A percentile compares a stretch with the other conserved stretches of the same genome.
Evolutionary conservation across 2,797 vertebrate species (phyloP).

Genomic region (Miichthys miiuy): DNA sequence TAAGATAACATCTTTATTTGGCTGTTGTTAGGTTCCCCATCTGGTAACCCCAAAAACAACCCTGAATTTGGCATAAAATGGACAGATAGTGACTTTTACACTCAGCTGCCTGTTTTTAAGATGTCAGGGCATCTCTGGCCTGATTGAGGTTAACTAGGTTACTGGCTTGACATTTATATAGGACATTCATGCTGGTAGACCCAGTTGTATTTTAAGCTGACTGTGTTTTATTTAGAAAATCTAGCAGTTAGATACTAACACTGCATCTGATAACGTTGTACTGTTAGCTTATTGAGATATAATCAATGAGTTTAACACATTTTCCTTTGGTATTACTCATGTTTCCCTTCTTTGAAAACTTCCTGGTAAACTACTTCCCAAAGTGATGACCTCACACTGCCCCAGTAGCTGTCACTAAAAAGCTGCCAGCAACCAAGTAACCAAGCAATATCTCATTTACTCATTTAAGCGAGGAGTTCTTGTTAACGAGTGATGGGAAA

Average conservation of each 20-base stretch:
- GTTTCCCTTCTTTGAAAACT: not conserved
- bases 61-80: not conserved
- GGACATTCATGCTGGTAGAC: constrained; percentile 18
- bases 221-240: constrained; percentile 28
- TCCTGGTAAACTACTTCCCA: not conserved
- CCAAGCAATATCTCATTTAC: not conserved
- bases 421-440: not conserved
- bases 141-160: constrained; percentile 42
- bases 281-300: too few species aligned
- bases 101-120: not conserved
- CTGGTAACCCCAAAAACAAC: not conserved
- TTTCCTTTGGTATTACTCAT: not conserved
- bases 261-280: too few species aligned
- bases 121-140: constrained; percentile 33
- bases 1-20: not conserved
- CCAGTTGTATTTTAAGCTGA: constrained; percentile 11
- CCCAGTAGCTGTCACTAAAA: not conserved
- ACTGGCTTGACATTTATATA: constrained; percentile 12
- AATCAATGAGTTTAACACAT: not conserved
- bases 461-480: not conserved
- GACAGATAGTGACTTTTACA: not conserved
- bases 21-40: not conserved
- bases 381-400: not conserved
- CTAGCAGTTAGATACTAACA: not conserved
- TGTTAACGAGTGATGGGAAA: too few species aligned